Base-by-base conservation (phyloP, 2,888 invertebrate species). In the Drosophila glabriapex region DNA sequence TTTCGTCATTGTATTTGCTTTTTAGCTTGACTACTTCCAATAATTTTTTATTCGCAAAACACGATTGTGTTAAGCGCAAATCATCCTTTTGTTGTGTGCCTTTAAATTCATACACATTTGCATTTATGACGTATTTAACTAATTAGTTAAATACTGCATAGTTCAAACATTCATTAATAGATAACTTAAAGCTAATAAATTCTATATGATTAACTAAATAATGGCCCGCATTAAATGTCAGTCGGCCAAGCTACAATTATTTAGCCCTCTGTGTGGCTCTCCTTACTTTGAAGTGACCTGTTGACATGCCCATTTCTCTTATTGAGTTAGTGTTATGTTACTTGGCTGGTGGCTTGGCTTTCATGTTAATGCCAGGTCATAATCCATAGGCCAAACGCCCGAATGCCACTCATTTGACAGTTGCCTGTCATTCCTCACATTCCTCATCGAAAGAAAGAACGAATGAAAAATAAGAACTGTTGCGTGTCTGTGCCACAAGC, bases 321-420 rank as follows among this genome's bases (percentile, higher is more conserved):
- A 84, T 73, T 68, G 67, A 84, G 74, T 61, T 76, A 73, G 68
- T 63, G 78, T 65, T 68, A 64, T 55, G 55, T 50, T 50, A 28
- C 19, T 50, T 50, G 22, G 14, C 22, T 46, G 25, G 35, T 49
- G 56, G 46, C 76, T 61, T 49, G 43, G n/a, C 46, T 55, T 63
- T 60, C 55, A 77, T 74, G 74, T 83, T 83, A 80, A 79, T 83
- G 75, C 56, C 89, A 73, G 89, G 82, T 73, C 84, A 73, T 89
- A 83, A 78, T 68, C 83, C 81, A 56, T 61, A 58, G 84, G 77
- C 72, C 68, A 79, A 60, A 72, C 68, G 62, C 61, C 75, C 58
- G 61, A 73, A 69, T 68, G 84, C 77, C 91, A 90, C 81, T 85
- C 89, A 85, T 85, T 85, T 79, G 84, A 82, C 84, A 84, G 80